Evolutionary conservation across 2,888 invertebrate genomes (phyloP), one percentile per base, ranked within the genome.

Genomic region (Oscheius myriophilus): DNA sequence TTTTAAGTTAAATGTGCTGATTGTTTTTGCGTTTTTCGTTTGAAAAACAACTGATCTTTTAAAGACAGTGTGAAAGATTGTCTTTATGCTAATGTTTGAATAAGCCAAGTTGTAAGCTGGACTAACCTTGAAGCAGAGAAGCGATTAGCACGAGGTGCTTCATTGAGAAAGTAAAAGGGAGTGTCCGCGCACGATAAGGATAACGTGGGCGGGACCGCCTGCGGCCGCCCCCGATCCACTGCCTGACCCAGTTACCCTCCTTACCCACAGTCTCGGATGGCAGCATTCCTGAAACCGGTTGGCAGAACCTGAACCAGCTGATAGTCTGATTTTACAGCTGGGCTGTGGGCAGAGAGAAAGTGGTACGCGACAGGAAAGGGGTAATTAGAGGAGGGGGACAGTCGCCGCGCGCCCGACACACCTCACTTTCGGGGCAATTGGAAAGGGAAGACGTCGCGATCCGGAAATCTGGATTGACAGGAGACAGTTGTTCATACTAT

Each of bases 161-260:
- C 63, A 63, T 63, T 51, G 63, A 63, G 63, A 63, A 63, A 63
- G 63, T 63, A 63, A 63, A 63, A 63, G 63, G 63, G 63, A 18
- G 46, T 52, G 63, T 51, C 51, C 53, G 52, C 52, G 52, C 52
- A 63, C 63, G 63, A 63, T 63, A 63, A 63, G 63, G 63, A 63
- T 63, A 63, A 63, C 63, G 53, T 63, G 63, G 63, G 63, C 63
- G 63, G 63, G 52, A 63, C 63, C 53, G 52, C 63, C 61, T 61
- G 63, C 52, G 53, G 63, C 53, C 63, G 63, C 63, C 63, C 63
- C 53, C 63, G 63, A 63, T 63, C 63, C 63, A 53, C 51, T 63
- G 63, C 16, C 63, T 53, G 52, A 63, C 63, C 53, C 53, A 52
- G 53, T 53, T 53, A 52, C 52, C 63, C 53, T 63, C 63, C 52